Base-by-base conservation (phyloP, 2,888 invertebrate species). In the Conistra vaccinii region DNA sequence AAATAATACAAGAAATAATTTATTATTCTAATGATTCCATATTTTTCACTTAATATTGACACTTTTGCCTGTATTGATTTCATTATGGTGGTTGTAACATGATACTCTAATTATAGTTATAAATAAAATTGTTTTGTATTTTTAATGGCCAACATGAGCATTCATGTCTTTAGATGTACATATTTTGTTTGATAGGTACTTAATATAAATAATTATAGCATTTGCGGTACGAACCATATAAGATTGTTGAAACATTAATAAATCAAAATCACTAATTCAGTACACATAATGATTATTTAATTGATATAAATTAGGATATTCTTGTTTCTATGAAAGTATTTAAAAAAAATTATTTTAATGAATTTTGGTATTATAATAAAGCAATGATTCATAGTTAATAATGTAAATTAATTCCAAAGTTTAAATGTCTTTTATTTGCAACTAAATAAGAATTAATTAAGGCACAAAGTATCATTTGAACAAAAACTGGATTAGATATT, bases 241-340 rank as follows among this genome's bases (percentile, higher is more conserved):
- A 32, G 83, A 69, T 39, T 72, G 23, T 78, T 72, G 14, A 78
- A 58, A 57, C 48, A 76, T 73, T 61, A 68, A 66, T 69, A 65
- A 61, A 70, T 39, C 69, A 12, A 77, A 62, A 73, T 74, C 63
- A 75, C 69, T 53, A 75, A 84, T 79, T 81, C 67, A 65, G 69
- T 69, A 83, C 48, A 80, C 48, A 76, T 74, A 82, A 87, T 87
- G 84, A 84, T 83, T 85, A 76, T 58, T 62, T 77, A 87, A 84
- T 80, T 79, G 66, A 76, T 69, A 81, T 87, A 87, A 85, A 85
- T 87, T 76, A 84, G 51, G 73, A 51, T 62, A 35, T 53, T 77
- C 51, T 63, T 66, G 55, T 72, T 42, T 71, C 63, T 74, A 77
- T 68, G 76, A 76, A 87, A 80, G 85, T 81, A 79, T 85, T 81